Conservation (phyloP, 2,888 invertebrate species). For the Chromoteleia sp. region DNA sequence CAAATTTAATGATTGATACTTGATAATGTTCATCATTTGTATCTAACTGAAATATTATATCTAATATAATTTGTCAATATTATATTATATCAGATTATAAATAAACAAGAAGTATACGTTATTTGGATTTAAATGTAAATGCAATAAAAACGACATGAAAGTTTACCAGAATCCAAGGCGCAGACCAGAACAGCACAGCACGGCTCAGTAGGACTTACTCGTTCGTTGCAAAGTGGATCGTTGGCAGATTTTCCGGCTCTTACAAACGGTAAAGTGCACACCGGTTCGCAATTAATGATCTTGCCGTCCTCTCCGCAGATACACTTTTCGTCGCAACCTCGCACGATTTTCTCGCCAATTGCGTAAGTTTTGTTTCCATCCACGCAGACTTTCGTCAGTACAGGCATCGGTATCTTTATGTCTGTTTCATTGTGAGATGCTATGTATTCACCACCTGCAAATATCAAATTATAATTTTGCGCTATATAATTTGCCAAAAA, state of each 20-base stretch:
- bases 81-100: too few species aligned
- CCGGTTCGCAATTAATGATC: slow-evolving; percentile 89
- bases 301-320: slow-evolving; percentile 88
- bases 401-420: slow-evolving; percentile 72
- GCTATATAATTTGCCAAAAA: background rate
- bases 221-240: slow-evolving; percentile 90
- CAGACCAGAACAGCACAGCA: slow-evolving; percentile 90
- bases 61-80: too few species aligned
- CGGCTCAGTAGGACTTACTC: slow-evolving; percentile 89
- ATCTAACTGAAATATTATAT: too few species aligned
- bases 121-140: background rate
- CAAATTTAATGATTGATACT: too few species aligned
- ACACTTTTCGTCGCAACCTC: slow-evolving; percentile 92
- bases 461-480: slow-evolving; percentile 2
- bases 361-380: slow-evolving; percentile 84
- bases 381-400: slow-evolving; percentile 71
- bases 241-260: slow-evolving; percentile 88
- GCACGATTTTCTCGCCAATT: slow-evolving; percentile 89
- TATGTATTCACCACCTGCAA: slow-evolving; percentile 79
- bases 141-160: slow-evolving; percentile 13
- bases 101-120: too few species aligned
- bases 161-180: slow-evolving; percentile 86
- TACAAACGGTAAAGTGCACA: slow-evolving; percentile 89
- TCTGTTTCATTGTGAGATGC: slow-evolving; percentile 76
- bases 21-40: too few species aligned